Evolutionary conservation across 2,797 vertebrate genomes (phyloP).

Genomic region (Carcharodon carcharias): DNA sequence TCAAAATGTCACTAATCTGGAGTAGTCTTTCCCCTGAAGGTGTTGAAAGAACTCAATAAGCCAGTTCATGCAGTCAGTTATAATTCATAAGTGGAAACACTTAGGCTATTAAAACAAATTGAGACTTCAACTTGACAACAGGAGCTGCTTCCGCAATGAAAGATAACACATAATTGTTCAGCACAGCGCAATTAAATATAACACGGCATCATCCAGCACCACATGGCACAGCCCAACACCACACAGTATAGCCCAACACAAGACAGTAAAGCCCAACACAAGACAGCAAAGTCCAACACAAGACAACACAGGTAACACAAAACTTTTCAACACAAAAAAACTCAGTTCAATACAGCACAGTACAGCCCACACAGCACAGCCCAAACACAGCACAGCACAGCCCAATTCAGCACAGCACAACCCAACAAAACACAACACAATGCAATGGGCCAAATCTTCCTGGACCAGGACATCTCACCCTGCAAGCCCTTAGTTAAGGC

Average conservation of each 20-base stretch:
- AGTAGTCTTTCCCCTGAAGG: background rate
- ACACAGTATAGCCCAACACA: background rate
- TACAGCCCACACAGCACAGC: background rate
- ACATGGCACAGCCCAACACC: no score
- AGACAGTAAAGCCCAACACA: no score
- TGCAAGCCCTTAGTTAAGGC: no score
- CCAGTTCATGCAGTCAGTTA: background rate
- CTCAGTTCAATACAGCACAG: background rate
- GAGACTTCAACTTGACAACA: background rate
- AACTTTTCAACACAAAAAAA: background rate
- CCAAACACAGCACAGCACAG: no score
- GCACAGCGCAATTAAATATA: background rate
- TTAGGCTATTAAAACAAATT: background rate
- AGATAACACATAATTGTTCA: background rate
- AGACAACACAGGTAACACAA: background rate
- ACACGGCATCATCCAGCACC: no score
- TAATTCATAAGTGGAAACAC: background rate
- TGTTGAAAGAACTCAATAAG: background rate
- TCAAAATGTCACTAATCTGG: slow-evolving; percentile 8
- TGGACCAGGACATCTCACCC: background rate
- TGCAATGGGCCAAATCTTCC: background rate
- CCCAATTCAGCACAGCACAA: no score
- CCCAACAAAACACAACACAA: no score
- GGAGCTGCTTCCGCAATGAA: background rate
- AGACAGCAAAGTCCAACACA: no score